Percentiles rank a stretch among this genome's conserved stretches.
phyloP scores from a whole-genome alignment of 2,888 invertebrate species.

The Epirrhoe alternata region DNA sequence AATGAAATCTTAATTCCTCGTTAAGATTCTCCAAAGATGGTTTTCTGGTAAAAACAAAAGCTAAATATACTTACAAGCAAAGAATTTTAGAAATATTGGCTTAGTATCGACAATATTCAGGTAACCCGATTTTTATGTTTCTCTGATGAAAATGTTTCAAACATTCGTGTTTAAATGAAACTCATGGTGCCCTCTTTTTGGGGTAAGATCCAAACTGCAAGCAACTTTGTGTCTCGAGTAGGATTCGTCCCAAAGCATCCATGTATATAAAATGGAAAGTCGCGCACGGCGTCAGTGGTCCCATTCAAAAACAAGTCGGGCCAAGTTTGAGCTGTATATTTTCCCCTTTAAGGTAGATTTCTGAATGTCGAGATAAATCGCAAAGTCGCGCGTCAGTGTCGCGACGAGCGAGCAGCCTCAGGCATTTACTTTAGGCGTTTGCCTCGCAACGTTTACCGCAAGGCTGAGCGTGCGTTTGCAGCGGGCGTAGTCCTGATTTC shows the following conservation, averaged over 20 bases:
- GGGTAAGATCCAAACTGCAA: slow-evolving; percentile 18
- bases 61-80: too few species aligned
- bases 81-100: too few species aligned
- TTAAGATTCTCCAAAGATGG: too few species aligned
- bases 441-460: too few species aligned
- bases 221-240: slow-evolving; percentile 21
- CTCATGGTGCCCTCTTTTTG: background rate
- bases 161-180: background rate
- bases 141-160: too few species aligned
- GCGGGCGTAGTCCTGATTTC: too few species aligned
- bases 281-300: slow-evolving; percentile 22
- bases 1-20: slow-evolving; percentile 8
- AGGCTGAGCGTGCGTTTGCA: too few species aligned
- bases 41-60: too few species aligned
- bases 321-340: slow-evolving; percentile 23
- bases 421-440: too few species aligned
- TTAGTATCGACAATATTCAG: too few species aligned
- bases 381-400: background rate
- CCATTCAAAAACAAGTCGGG: slow-evolving; percentile 32
- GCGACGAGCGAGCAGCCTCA: background rate
- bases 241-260: slow-evolving; percentile 34
- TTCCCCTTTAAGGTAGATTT: slow-evolving; percentile 18
- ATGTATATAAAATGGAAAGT: slow-evolving; percentile 37
- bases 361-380: background rate
- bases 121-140: too few species aligned